A percentile compares a stretch with the other conserved stretches of the same genome.
phyloP scores from a whole-genome alignment of 2,888 invertebrate genomes.

The Tenodera sinensis region DNA sequence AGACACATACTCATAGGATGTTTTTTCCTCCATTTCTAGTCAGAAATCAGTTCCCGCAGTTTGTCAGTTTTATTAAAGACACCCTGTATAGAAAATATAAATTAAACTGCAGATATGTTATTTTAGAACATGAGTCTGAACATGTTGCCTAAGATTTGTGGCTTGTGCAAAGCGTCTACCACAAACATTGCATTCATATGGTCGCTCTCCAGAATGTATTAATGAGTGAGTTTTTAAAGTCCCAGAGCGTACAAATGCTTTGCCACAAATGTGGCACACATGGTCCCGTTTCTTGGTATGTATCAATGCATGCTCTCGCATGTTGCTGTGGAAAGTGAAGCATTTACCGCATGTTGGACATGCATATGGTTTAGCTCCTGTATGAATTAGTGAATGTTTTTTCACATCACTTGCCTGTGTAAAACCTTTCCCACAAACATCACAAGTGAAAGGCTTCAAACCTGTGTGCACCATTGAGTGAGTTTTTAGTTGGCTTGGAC shows the following conservation, averaged over 20 bases:
- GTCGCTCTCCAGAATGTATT: neutral
- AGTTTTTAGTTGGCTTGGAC: neutral
- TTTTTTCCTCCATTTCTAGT: too few relatives aligned
- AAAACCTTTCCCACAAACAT: neutral
- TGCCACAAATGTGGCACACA: neutral
- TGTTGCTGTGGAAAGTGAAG: neutral
- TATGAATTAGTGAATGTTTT: neutral
- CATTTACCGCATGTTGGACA: neutral
- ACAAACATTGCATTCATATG: neutral
- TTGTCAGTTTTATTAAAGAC: too few relatives aligned
- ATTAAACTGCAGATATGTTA: neutral
- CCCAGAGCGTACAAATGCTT: neutral
- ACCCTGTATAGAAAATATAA: too few relatives aligned
- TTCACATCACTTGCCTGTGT: neutral
- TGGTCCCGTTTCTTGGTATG: neutral
- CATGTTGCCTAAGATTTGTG: neutral
- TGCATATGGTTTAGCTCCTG: neutral
- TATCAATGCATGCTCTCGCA: neutral
- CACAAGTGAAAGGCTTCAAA: neutral
- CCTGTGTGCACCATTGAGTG: neutral
- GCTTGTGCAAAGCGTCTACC: neutral
- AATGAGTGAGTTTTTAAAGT: neutral
- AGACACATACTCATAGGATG: too few relatives aligned
- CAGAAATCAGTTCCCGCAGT: too few relatives aligned
- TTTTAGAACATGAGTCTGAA: neutral